Evolutionary conservation across 2,797 vertebrate species (phyloP).

Genomic region (Argyrosomus regius): DNA sequence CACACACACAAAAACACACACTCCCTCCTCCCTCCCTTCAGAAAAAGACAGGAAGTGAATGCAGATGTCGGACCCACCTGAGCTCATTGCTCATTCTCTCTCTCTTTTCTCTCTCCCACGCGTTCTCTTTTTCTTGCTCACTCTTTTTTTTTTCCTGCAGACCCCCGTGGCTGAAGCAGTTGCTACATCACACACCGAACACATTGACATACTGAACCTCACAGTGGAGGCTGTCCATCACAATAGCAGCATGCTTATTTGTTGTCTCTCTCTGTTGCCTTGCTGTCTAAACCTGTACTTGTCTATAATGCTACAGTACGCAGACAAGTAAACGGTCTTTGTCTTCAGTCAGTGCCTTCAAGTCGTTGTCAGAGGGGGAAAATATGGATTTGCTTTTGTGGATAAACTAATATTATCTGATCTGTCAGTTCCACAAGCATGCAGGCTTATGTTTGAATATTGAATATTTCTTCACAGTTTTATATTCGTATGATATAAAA

Average conservation of each 20-base stretch:
- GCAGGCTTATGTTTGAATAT: slow-evolving; percentile 3
- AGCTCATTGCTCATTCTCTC: slow-evolving; percentile 78
- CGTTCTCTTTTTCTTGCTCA: slow-evolving; percentile 56
- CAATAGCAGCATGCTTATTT: slow-evolving; percentile 77
- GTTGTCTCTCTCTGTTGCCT: slow-evolving; percentile 77
- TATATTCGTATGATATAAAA: not conserved
- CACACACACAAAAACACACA: too few relatives aligned
- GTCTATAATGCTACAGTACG: slow-evolving; percentile 59
- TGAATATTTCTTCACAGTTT: slow-evolving; percentile 20
- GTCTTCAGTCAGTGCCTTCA: slow-evolving; percentile 35
- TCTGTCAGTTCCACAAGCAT: slow-evolving; percentile 6
- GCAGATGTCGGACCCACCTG: slow-evolving; percentile 81
- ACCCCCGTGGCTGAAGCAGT: slow-evolving; percentile 76
- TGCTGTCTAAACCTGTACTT: slow-evolving; percentile 68
- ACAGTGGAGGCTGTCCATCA: slow-evolving; percentile 81
- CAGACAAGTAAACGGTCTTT: slow-evolving; percentile 54
- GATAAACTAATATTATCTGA: slow-evolving; percentile 24
- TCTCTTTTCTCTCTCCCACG: slow-evolving; percentile 62
- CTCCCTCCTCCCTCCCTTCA: slow-evolving; percentile 39
- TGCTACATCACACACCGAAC: slow-evolving; percentile 79
- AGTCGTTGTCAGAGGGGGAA: slow-evolving; percentile 26
- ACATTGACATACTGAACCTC: slow-evolving; percentile 78
- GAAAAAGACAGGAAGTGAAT: slow-evolving; percentile 82
- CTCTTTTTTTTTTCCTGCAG: slow-evolving; percentile 50
- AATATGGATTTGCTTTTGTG: slow-evolving; percentile 42